Evolutionary conservation across 2,888 invertebrate genomes (phyloP).

Genomic region (Aplocera efformata): DNA sequence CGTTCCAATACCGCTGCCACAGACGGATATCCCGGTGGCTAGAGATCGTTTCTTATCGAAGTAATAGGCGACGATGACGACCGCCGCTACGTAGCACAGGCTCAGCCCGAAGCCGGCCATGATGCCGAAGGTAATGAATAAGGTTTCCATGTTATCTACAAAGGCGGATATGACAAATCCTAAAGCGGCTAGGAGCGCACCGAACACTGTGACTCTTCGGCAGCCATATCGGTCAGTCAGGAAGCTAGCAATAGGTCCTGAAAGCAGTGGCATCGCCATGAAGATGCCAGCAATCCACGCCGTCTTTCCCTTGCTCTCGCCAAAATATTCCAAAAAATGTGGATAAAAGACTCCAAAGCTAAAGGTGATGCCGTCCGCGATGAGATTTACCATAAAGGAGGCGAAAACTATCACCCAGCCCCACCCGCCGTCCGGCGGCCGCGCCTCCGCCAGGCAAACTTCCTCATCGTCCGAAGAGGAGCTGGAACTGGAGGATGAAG

Average conservation of each 20-base stretch:
- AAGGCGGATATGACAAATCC: constrained; percentile 90
- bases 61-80: constrained; percentile 94
- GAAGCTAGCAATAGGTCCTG: constrained; percentile 92
- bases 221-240: constrained; percentile 92
- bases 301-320: constrained; percentile 91
- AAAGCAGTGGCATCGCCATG: constrained; percentile 93
- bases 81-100: constrained; percentile 93
- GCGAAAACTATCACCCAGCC: constrained; percentile 96
- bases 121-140: constrained; percentile 91
- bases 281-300: constrained; percentile 95
- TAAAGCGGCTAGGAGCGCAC: constrained; percentile 86
- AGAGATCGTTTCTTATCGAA: constrained; percentile 91
- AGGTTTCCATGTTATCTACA: constrained; percentile 86
- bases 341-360: constrained; percentile 95
- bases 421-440: constrained; percentile 94
- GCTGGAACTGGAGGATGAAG: constrained; percentile 65
- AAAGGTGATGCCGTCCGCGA: constrained; percentile 95
- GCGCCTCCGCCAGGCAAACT: constrained; percentile 82
- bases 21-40: constrained; percentile 92
- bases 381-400: constrained; percentile 93
- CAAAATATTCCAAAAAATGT: constrained; percentile 91
- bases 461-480: constrained; percentile 83
- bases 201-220: constrained; percentile 87
- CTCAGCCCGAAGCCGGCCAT: constrained; percentile 92
- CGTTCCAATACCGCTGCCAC: constrained; percentile 93